A percentile compares a stretch with the other conserved stretches of the same genome.
Conservation (phyloP, 2,797 vertebrate species). For the Semotilus atromaculatus region DNA sequence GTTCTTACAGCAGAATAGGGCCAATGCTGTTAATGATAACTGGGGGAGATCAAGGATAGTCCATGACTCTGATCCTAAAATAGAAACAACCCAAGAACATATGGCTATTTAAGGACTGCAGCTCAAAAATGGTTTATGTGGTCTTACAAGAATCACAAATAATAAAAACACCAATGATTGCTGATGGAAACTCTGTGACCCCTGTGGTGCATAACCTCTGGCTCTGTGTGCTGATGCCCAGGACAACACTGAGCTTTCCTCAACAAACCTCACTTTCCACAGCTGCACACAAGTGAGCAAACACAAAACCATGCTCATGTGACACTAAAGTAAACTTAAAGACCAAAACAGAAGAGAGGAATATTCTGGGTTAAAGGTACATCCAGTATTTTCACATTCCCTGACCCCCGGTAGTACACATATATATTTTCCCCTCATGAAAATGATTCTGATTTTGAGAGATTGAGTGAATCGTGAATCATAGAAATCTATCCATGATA, state of each 20-base stretch:
- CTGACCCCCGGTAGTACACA: too few relatives aligned
- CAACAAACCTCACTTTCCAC: constrained; percentile 45
- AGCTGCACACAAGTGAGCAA: constrained; percentile 43
- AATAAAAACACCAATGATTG: constrained; percentile 28
- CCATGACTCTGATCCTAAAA: constrained; percentile 26
- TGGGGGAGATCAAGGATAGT: constrained; percentile 33
- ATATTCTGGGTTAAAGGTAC: neutral
- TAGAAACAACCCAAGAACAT: constrained; percentile 40
- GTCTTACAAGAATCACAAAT: constrained; percentile 23
- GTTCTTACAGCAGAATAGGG: constrained; percentile 22
- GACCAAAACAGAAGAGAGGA: constrained; percentile 1
- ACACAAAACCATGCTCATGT: constrained; percentile 27
- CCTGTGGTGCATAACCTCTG: constrained; percentile 44
- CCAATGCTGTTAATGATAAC: constrained; percentile 18
- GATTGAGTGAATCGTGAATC: too few relatives aligned
- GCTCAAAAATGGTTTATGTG: constrained; percentile 19
- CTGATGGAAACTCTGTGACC: constrained; percentile 48
- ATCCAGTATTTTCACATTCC: neutral
- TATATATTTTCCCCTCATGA: too few relatives aligned
- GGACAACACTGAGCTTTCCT: constrained; percentile 38
- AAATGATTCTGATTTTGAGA: too few relatives aligned
- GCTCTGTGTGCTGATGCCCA: constrained; percentile 46
- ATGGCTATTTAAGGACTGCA: constrained; percentile 52
- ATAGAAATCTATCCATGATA: too few relatives aligned
- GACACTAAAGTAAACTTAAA: neutral